Percentiles rank a stretch among this genome's conserved stretches.
Evolutionary conservation across 2,797 vertebrate genomes (phyloP).

Genomic region (Pseudomugil gertrudae): DNA sequence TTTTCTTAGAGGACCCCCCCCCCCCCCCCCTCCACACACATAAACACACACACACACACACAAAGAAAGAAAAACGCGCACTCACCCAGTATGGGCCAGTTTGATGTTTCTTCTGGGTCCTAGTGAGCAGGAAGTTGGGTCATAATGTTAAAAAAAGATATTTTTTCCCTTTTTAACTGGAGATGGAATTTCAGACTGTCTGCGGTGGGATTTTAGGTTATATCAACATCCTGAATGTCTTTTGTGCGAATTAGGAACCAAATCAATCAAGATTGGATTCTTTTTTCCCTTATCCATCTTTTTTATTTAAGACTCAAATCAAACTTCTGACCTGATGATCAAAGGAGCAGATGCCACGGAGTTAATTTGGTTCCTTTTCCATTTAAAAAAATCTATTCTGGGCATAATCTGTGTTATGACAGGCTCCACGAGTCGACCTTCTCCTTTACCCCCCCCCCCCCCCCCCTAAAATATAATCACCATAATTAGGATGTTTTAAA

Average conservation of each 20-base stretch:
- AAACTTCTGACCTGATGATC: slow-evolving; percentile 11
- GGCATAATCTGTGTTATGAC: neutral
- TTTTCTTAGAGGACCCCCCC: slow-evolving; percentile 61
- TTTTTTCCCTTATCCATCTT: neutral
- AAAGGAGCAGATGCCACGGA: neutral
- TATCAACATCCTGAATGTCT: slow-evolving; percentile 14
- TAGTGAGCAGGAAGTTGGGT: slow-evolving; percentile 62
- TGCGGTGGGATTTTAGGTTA: slow-evolving; percentile 7
- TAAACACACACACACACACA: no score
- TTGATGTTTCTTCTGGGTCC: slow-evolving; percentile 74
- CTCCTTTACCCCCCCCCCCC: neutral
- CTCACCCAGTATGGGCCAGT: slow-evolving; percentile 34
- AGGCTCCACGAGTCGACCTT: slow-evolving; percentile 36
- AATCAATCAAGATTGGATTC: neutral
- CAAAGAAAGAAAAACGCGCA: slow-evolving; percentile 4
- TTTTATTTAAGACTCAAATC: neutral
- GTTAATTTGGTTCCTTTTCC: neutral
- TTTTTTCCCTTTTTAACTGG: neutral
- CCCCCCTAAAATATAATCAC: slow-evolving; percentile 39
- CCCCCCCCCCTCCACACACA: slow-evolving; percentile 11
- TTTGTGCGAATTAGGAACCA: neutral
- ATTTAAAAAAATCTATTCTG: neutral
- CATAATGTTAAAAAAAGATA: slow-evolving; percentile 1
- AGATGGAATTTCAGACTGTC: slow-evolving; percentile 23
- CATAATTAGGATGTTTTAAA: slow-evolving; percentile 36